Evolutionary conservation across 2,888 invertebrate species (phyloP).

Genomic region (Drosophila antonietae): DNA sequence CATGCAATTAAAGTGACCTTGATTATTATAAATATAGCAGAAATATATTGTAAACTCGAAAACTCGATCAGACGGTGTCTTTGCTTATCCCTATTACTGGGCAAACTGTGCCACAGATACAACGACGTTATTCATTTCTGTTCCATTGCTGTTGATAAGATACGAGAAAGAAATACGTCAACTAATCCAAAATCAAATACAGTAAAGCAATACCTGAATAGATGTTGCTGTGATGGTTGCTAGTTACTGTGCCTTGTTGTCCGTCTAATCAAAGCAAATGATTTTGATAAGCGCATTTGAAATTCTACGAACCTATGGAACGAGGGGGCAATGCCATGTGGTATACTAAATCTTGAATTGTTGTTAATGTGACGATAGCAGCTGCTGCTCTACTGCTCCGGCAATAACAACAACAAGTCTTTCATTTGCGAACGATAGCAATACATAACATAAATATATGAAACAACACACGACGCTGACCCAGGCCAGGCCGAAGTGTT

Average conservation of each 20-base stretch:
- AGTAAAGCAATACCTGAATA: constrained; percentile 35
- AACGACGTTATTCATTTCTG: constrained; percentile 30
- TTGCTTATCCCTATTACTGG: constrained; percentile 14
- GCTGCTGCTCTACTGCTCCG: constrained; percentile 11
- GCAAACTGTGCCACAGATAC: constrained; percentile 1
- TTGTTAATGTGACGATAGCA: constrained; percentile 55
- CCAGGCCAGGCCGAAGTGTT: constrained; percentile 46
- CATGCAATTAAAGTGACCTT: constrained; percentile 14
- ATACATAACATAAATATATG: constrained; percentile 23
- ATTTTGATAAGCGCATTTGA: constrained; percentile 43
- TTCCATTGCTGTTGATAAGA: constrained; percentile 53
- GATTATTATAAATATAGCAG: background rate
- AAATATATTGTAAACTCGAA: constrained; percentile 1
- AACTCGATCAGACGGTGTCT: constrained; percentile 10
- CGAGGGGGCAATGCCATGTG: constrained; percentile 42
- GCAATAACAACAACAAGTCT: background rate
- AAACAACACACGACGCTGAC: constrained; percentile 20
- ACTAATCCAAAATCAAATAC: constrained; percentile 48
- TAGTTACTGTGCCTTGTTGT: constrained; percentile 31
- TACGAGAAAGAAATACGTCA: constrained; percentile 46
- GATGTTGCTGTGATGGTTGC: constrained; percentile 6
- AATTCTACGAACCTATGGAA: constrained; percentile 14
- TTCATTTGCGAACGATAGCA: constrained; percentile 23
- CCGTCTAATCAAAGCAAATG: constrained; percentile 49
- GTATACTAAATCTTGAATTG: constrained; percentile 30